Conservation (phyloP, 2,113 vertebrate genomes). For the Prinia subflava region DNA sequence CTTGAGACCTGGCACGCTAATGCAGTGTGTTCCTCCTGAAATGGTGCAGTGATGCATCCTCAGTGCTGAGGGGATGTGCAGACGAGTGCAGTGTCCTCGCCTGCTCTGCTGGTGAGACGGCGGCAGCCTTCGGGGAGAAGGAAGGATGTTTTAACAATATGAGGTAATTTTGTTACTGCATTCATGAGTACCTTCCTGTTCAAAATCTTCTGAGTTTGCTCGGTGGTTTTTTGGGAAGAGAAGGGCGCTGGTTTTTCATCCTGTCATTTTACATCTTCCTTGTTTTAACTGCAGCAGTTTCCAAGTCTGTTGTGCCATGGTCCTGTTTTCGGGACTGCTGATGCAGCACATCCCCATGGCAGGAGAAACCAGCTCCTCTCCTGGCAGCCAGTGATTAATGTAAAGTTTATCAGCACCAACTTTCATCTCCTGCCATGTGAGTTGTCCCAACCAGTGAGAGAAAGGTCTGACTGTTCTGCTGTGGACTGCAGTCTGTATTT, state of each 20-base stretch:
- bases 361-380: background rate
- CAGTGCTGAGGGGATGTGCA: background rate
- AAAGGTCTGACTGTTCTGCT: background rate
- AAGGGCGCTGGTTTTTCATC: background rate
- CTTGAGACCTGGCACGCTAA: background rate
- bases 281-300: background rate
- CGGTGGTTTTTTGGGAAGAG: background rate
- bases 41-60: background rate
- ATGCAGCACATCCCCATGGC: background rate
- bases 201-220: background rate
- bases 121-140: background rate
- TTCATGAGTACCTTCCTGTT: background rate
- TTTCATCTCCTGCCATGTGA: background rate
- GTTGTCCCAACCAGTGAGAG: background rate
- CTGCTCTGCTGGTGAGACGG: background rate
- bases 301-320: background rate
- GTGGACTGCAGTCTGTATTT: background rate
- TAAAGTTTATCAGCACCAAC: background rate
- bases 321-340: background rate
- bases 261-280: background rate
- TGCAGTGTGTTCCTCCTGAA: background rate
- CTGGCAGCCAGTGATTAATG: background rate
- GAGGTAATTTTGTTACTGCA: background rate
- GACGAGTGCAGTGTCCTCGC: background rate
- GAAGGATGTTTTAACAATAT: background rate